Evolutionary conservation across 1,140 invertebrate genomes (phyloP), one percentile per base, ranked within the genome.

Genomic region (Plodia interpunctella): DNA sequence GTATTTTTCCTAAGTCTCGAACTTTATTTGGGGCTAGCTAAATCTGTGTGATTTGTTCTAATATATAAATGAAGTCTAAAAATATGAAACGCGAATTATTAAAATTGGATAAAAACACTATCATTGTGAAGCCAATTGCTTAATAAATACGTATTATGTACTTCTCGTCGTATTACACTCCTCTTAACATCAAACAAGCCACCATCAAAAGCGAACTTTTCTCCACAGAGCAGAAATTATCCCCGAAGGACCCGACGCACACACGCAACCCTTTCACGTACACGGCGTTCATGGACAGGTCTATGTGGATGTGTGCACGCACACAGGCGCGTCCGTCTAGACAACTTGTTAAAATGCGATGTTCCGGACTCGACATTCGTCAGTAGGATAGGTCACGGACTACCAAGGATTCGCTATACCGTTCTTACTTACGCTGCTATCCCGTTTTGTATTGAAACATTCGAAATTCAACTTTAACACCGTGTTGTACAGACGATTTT

Each of bases 381-480:
- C 76, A 86, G 83, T 88, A 86, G 86, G 86, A 87, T 88, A 88
- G 86, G 86, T 88, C 86, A 87, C 86, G 84, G 83, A 87, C 83
- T 74, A 83, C 73, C 62, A 69, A 58, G 63, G 70, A 63, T 67
- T n/a, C n/a, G n/a, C n/a, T n/a, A n/a, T n/a, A n/a, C n/a, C n/a
- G n/a, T n/a, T n/a, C n/a, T n/a, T n/a, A n/a, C n/a, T n/a, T n/a
- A n/a, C n/a, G 63, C 64, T 54, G 53, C 63, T 64, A 57, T 78
- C 79, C 68, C 68, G 57, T 55, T 79, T 58, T 61, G 62, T 9
- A 25, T 6, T 53, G 19, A 20, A 13, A 11, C 67, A 63, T 57
- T 60, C 59, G 20, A 80, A 75, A 57, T 60, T 69, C 63, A 62
- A 65, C 71, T 57, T 57, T 86, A 76, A 55, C 18, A 8, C 19